Evolutionary conservation across 2,113 vertebrate genomes (phyloP), one percentile per base, ranked within the genome.

Genomic region (Calyptommatus sinebrachiatus): DNA sequence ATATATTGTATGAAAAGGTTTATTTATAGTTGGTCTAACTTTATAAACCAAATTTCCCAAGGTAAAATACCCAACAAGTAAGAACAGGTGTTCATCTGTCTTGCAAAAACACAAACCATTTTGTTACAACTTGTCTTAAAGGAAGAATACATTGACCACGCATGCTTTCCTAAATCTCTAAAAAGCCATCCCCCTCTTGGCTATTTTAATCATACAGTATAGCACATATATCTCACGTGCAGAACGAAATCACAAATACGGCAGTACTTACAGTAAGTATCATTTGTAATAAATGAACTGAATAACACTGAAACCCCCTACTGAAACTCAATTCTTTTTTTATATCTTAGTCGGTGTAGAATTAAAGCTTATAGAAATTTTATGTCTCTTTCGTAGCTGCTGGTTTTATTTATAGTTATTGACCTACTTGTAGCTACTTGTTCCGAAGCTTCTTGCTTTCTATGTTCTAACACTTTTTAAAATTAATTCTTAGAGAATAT

Each of bases 381-480:
- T 76, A 72, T 81, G 70, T 26, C 2, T 63, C 46, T 66, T 85
- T 71, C 69, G 62, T 45, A 84, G 83, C 72, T 28, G 61, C 73
- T 84, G 28, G 63, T 53, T 26, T 6, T 7, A 16, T 9, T 57
- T 57, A 12, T 14, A 50, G 8, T 57, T 57, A 18, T 5, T 80
- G 70, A 26, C 3, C 60, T 41, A 69, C 84, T 71, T 73, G 62
- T 50, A 84, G 84, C 71, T 28, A 66, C 73, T 84, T 28, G 63
- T 53, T 31, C 10, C 12, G 4, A 7, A 77, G 11, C 45, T 63
- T 7, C 81, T 80, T 71, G 77, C 65, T 35, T 67, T 81, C 41
- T 78, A 87, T 80, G 66, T 29, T 29, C 21, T 87, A 78, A n/a
- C 67, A 82, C 73, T 74, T 88, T 85, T 48, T 22, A 86, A 57